Conservation (phyloP, 2,797 vertebrate genomes). For the Clarias pachynema region DNA sequence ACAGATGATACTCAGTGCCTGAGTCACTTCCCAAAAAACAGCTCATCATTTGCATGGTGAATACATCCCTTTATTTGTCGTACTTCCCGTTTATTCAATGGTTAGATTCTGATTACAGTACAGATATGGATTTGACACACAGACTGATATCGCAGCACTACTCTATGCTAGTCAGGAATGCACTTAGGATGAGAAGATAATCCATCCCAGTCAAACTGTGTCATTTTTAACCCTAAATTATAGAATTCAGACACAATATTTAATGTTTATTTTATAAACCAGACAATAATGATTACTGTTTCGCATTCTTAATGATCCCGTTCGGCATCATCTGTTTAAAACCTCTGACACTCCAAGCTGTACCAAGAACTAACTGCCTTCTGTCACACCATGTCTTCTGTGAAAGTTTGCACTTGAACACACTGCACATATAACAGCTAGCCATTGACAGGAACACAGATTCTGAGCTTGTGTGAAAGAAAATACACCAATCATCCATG, state of each 20-base stretch:
- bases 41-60: background rate
- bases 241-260: background rate
- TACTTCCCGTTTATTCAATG: background rate
- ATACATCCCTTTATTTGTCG: background rate
- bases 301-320: background rate
- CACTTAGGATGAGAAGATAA: background rate
- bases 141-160: background rate
- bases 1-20: background rate
- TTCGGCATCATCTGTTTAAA: conserved; percentile 12
- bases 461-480: background rate
- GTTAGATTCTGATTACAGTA: background rate
- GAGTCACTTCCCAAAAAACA: background rate
- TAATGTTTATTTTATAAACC: background rate
- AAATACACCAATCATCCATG: background rate
- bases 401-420: background rate
- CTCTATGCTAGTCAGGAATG: background rate
- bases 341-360: conserved; percentile 6
- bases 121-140: background rate
- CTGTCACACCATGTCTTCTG: background rate
- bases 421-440: background rate
- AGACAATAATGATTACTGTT: conserved; percentile 10
- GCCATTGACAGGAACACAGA: background rate
- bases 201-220: background rate
- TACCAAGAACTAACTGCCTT: conserved; percentile 1
- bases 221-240: background rate